Evolutionary conservation across 2,113 vertebrate species (phyloP).

Genomic region (Nothoprocta pentlandii): DNA sequence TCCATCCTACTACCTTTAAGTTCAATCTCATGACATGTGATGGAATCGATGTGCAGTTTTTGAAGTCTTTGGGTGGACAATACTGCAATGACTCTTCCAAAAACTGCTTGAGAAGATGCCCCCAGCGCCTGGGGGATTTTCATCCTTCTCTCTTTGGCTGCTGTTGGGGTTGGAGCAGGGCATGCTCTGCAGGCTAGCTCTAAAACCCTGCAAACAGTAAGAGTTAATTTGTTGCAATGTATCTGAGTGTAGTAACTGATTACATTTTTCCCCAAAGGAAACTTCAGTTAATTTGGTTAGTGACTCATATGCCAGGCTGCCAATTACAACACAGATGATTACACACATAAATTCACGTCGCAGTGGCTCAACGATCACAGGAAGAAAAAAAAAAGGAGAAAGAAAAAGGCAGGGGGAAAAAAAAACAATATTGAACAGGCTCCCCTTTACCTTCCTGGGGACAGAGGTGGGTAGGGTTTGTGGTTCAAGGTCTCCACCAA

Average conservation of each 20-base stretch:
- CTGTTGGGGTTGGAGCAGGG: slow-evolving; percentile 2
- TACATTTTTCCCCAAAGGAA: slow-evolving; percentile 84
- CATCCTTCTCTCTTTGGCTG: neutral
- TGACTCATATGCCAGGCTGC: slow-evolving; percentile 83
- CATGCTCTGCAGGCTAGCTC: neutral
- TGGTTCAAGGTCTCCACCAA: neutral
- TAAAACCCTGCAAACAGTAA: slow-evolving; percentile 23
- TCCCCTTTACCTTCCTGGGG: neutral
- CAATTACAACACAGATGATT: slow-evolving; percentile 80
- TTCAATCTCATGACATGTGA: neutral
- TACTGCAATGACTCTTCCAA: neutral
- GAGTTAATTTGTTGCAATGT: slow-evolving; percentile 79
- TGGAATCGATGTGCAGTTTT: neutral
- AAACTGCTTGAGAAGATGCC: neutral
- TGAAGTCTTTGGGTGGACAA: neutral
- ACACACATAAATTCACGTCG: slow-evolving; percentile 73
- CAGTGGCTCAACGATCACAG: slow-evolving; percentile 52
- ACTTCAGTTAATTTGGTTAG: slow-evolving; percentile 83
- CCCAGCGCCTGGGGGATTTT: neutral
- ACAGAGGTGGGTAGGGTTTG: neutral
- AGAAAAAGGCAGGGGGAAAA: neutral
- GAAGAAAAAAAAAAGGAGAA: neutral
- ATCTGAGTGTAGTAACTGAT: slow-evolving; percentile 80
- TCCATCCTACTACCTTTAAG: neutral
- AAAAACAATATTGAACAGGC: neutral